These are phyloP conservation scores for Chelonus formosanus DNA, from an alignment of 2,888 invertebrate species.

Conservation along the genomic window DNA sequence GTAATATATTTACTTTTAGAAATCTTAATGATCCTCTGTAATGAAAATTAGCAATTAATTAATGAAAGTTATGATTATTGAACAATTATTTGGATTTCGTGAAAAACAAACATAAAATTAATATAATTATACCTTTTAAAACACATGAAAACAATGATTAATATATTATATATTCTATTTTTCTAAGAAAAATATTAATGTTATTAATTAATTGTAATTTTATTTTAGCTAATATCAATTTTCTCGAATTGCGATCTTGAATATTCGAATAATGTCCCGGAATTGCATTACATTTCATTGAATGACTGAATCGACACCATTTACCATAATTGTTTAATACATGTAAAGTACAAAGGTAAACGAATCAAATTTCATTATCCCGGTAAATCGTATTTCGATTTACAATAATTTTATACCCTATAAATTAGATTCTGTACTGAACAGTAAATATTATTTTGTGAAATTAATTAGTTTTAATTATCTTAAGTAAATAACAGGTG, in stretches of 20 bases:
- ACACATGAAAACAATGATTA: no score
- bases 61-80: no score
- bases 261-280: background rate
- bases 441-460: background rate
- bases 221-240: no score
- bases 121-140: no score
- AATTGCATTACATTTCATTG: background rate
- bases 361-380: background rate
- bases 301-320: slow-evolving; percentile 5
- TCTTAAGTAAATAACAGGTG: background rate
- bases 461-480: background rate
- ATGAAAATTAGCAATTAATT: slow-evolving; percentile 6
- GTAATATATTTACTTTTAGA: slow-evolving; percentile 50
- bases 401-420: no score
- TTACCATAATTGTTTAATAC: background rate
- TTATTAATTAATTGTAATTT: no score
- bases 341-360: background rate
- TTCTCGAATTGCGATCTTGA: background rate
- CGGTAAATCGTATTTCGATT: background rate
- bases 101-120: no score
- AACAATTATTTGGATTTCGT: no score
- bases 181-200: no score
- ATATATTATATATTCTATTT: no score
- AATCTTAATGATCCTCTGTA: slow-evolving; percentile 58
- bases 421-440: no score